A percentile compares a stretch with the other conserved stretches of the same genome.
Evolutionary conservation across 1,140 invertebrate species (phyloP).

Genomic region (Drosophila ficusphila): DNA sequence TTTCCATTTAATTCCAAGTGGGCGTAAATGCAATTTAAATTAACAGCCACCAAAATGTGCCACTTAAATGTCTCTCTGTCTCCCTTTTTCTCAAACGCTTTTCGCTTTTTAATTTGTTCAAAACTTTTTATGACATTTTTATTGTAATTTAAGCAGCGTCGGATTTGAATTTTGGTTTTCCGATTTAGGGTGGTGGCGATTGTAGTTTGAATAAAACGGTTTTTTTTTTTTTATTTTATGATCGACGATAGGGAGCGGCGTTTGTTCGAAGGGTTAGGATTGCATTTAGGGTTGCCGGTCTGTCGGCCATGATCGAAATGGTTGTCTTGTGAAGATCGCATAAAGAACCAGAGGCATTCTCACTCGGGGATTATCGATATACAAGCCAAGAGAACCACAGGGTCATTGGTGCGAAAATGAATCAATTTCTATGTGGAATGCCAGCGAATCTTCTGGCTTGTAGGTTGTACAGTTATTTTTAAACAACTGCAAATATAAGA

Average conservation of each 20-base stretch:
- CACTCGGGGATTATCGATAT: not conserved
- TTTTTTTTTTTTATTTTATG: slow-evolving; percentile 12
- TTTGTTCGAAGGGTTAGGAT: not conserved
- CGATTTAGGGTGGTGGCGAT: slow-evolving; percentile 26
- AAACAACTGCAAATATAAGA: too few species aligned
- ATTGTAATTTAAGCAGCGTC: slow-evolving; percentile 59
- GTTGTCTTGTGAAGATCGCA: slow-evolving; percentile 3
- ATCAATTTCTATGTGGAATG: too few species aligned
- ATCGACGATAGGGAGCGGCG: not conserved
- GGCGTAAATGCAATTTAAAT: slow-evolving; percentile 81
- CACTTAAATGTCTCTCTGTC: slow-evolving; percentile 37
- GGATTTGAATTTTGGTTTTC: slow-evolving; percentile 26
- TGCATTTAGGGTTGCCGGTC: slow-evolving; percentile 15
- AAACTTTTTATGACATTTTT: slow-evolving; percentile 59
- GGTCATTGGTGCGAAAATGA: not conserved
- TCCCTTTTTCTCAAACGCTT: slow-evolving; percentile 1
- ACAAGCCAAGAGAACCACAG: slow-evolving; percentile 7
- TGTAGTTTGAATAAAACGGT: slow-evolving; percentile 32
- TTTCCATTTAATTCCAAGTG: slow-evolving; percentile 80
- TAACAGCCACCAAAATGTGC: slow-evolving; percentile 64
- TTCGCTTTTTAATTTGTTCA: slow-evolving; percentile 42
- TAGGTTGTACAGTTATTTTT: too few species aligned
- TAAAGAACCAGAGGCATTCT: not conserved
- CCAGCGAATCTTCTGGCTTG: too few species aligned
- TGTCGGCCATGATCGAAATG: slow-evolving; percentile 24